phyloP scores from a whole-genome alignment of 2,797 vertebrate genomes.

The Xenentodon cancila region DNA sequence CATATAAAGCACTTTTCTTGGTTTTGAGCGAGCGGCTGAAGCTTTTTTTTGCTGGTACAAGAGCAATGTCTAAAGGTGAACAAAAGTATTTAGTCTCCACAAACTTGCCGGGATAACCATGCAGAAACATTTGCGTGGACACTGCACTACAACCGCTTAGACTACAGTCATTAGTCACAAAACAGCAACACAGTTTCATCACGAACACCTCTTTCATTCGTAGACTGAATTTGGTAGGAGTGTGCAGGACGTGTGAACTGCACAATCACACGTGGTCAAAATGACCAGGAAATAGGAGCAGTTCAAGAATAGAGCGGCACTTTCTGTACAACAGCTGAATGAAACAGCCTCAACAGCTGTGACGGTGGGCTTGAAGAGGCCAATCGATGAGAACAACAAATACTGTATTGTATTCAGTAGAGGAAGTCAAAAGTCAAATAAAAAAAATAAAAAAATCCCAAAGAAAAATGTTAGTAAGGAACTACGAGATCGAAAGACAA shows the following conservation, averaged over 20 bases:
- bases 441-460: conserved; percentile 3
- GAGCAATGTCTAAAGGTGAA: conserved; percentile 10
- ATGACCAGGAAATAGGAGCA: conserved; percentile 41
- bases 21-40: conserved; percentile 39
- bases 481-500: conserved; percentile 2
- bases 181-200: conserved; percentile 32
- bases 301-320: conserved; percentile 51
- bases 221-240: conserved; percentile 39
- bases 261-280: conserved; percentile 61
- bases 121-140: conserved; percentile 26
- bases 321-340: conserved; percentile 47
- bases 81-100: conserved; percentile 14
- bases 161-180: conserved; percentile 33
- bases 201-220: conserved; percentile 55
- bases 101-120: not conserved
- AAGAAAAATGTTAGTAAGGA: conserved; percentile 21
- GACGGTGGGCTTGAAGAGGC: conserved; percentile 58
- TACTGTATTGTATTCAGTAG: conserved; percentile 39
- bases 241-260: conserved; percentile 55
- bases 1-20: conserved; percentile 49
- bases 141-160: conserved; percentile 21
- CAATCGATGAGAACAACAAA: conserved; percentile 59
- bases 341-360: conserved; percentile 40
- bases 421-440: conserved; percentile 31
- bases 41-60: conserved; percentile 34